Evolutionary conservation across 2,888 invertebrate species (phyloP).

Genomic region (Panorpa germanica): DNA sequence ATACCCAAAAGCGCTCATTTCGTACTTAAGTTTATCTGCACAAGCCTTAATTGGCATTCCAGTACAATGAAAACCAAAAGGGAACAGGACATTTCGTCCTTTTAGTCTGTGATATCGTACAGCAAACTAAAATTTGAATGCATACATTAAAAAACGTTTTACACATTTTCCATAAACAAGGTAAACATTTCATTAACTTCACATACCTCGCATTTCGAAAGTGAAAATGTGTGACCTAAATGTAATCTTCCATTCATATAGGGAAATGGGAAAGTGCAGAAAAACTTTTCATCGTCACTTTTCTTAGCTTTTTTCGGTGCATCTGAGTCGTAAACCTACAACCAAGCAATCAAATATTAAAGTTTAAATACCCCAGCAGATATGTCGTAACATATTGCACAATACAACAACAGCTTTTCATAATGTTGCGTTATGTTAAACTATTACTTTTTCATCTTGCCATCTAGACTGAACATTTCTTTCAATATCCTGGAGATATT

Average conservation of each 20-base stretch:
- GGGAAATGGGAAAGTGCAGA: slow-evolving; percentile 93
- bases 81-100: slow-evolving; percentile 83
- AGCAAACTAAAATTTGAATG: slow-evolving; percentile 47
- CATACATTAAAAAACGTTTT: neutral
- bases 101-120: slow-evolving; percentile 79
- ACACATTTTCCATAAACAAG: neutral
- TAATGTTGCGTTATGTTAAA: too few relatives aligned
- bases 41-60: slow-evolving; percentile 99
- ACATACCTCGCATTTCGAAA: slow-evolving; percentile 87
- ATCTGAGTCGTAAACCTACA: slow-evolving; percentile 50
- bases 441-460: slow-evolving; percentile 57
- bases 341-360: slow-evolving; percentile 1
- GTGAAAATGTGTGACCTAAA: slow-evolving; percentile 90
- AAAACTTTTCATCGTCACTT: slow-evolving; percentile 56
- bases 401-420: too few relatives aligned
- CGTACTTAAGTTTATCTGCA: slow-evolving; percentile 89
- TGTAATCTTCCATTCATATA: slow-evolving; percentile 99
- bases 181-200: neutral
- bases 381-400: too few relatives aligned
- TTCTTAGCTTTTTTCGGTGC: slow-evolving; percentile 42
- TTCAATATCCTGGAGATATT: slow-evolving; percentile 81
- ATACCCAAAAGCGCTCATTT: slow-evolving; percentile 79
- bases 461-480: slow-evolving; percentile 68
- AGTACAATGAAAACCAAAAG: slow-evolving; percentile 97
- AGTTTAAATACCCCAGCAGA: neutral